Base-by-base conservation (phyloP, 2,888 invertebrate genomes). In the Idaea biselata region DNA sequence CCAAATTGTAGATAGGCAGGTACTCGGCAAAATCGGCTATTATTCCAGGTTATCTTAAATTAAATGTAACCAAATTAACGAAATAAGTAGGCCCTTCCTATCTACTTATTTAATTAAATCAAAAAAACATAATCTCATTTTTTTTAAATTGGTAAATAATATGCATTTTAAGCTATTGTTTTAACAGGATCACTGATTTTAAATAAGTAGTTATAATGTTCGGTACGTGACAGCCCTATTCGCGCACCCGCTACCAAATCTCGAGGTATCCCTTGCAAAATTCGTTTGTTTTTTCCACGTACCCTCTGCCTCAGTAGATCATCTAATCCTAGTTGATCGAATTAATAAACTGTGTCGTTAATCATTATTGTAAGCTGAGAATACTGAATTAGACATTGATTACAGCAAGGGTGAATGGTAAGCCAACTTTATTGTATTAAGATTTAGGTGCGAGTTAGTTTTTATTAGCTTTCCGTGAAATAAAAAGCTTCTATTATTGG, bases 281-380 rank as follows among this genome's bases (percentile, higher is more conserved):
- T 89, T 80, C 83, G 87, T 88, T 91, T 90, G 89, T 91, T 92
- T 91, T 90, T 91, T 90, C 84, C 78, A 76, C 79, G 77, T 79
- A 77, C 85, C 86, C 84, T 81, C 75, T 75, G 78, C 81, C 81
- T 61, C 82, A 77, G 78, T 73, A 80, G 76, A 80, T 79, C 77
- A 77, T 82, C 81, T 91, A 91, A 92, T 90, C 91, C 90, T 66
- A 73, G 81, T 77, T 83, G 87, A 89, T 91, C 88, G 91, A 89
- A 91, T 92, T 91, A 92, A 91, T 90, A 89, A 87, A 86, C 81
- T 85, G 83, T 84, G 89, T 91, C 91, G 91, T 91, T 91, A 84
- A 91, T 91, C 91, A 92, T 92, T 91, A 91, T 88, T 76, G 89
- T 89, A 87, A 91, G 88, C 90, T 86, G 76, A 80, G 89, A 89